Base-by-base conservation (phyloP, 2,113 vertebrate species). In the Phycodurus eques region DNA sequence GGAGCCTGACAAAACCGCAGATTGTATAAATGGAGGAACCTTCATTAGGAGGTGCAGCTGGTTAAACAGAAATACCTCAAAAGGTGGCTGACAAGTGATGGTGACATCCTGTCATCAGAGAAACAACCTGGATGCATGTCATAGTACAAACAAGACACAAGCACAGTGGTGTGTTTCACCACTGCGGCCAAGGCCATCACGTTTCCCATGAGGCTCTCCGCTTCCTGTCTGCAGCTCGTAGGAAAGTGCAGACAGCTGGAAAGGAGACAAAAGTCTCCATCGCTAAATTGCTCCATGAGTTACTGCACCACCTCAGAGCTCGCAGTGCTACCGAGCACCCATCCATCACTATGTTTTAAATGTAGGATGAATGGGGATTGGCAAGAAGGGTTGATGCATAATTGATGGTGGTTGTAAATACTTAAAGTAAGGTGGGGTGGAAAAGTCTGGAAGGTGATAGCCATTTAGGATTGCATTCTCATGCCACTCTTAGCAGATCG, bases 331-430 rank as follows among this genome's bases (percentile, higher is more conserved):
- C n/a, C 5, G 10, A 65, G 44, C 64, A 47, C 44, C 42, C 44
- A 66, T 46, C 63, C 63, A 46, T 66, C 44, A 66, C 22, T 14
- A 8, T 44, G n/a, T 15, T 22, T 43, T 65, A 65, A 65, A 44
- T 47, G 44, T 47, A 31, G 20, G n/a, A 27, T 42, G 35, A 63
- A 63, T 63, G 27, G 39, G 10, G 19, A 44, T 47, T 43, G 22
- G 22, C 15, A 17, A 31, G 22, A 12, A 27, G 64, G 8, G 44
- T 14, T 47, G 43, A 47, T 66, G 64, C 13, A 47, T 66, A 47
- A 31, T 66, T 66, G 43, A 66, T 65, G 39, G 12, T 44, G n/a
- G 62, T 43, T 65, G 62, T 65, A 47, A 47, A 66, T 66, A 66
- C n/a, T 31, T 11, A 27, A 42, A 42, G 54, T n/a, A 61, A 61